A percentile compares a stretch with the other conserved stretches of the same genome.
These are phyloP conservation scores for Agapornis roseicollis DNA, from an alignment of 2,113 vertebrate genomes.

Conservation along the genomic window DNA sequence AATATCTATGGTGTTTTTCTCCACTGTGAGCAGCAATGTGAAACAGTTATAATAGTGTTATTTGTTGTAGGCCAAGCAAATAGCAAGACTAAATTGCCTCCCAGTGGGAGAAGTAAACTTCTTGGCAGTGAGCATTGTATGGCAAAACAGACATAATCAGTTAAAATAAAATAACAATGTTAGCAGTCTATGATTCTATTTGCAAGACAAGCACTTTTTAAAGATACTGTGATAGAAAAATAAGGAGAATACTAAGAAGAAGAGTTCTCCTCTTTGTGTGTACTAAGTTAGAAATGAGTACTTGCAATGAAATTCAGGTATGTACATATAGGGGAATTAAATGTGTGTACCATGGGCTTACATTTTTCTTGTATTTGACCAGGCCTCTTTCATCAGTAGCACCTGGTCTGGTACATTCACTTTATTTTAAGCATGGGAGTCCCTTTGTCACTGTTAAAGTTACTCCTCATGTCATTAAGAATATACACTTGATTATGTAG, in stretches of 20 bases:
- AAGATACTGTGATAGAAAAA: neutral
- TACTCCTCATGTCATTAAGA: neutral
- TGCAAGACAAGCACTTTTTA: neutral
- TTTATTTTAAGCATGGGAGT: neutral
- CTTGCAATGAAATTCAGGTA: neutral
- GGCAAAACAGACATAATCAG: neutral
- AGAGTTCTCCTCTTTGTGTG: neutral
- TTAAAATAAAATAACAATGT: neutral
- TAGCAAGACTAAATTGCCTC: neutral
- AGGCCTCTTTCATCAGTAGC: neutral
- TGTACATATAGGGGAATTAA: neutral
- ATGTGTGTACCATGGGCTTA: neutral
- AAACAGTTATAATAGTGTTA: neutral
- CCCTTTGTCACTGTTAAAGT: neutral
- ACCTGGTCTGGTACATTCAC: neutral
- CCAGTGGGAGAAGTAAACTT: neutral
- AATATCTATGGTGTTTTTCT: neutral
- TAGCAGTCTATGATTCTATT: neutral
- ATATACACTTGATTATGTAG: neutral
- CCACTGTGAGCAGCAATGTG: neutral
- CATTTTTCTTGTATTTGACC: neutral
- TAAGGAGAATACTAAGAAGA: neutral
- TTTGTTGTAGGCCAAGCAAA: neutral
- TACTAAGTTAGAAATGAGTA: neutral
- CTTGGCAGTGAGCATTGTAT: neutral